These are phyloP conservation scores for Rugalucina vietnamica DNA, from an alignment of 2,888 invertebrate genomes.

Conservation along the genomic window DNA sequence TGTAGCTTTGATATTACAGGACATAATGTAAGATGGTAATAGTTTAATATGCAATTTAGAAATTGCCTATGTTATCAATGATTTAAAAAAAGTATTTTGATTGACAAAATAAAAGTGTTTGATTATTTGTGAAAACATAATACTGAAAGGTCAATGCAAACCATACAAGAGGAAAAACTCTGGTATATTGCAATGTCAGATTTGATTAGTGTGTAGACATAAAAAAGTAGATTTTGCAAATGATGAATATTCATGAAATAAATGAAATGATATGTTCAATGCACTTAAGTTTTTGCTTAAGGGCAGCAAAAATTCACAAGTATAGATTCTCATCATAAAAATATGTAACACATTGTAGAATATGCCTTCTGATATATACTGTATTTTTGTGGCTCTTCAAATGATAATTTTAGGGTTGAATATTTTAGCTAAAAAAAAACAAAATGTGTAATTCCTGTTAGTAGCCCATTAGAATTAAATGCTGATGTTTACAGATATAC, in stretches of 20 bases:
- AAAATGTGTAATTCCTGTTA: no score
- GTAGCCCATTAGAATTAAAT: no score
- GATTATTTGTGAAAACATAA: neutral
- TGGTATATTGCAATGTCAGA: neutral
- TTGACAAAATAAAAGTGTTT: neutral
- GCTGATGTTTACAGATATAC: no score
- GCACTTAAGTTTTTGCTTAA: neutral
- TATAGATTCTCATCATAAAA: no score
- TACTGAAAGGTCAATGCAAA: neutral
- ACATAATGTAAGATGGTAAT: neutral
- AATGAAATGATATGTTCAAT: neutral
- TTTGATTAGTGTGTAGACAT: no score
- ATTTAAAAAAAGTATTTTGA: neutral
- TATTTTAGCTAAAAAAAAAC: no score
- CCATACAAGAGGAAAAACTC: neutral
- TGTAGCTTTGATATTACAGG: neutral
- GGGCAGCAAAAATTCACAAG: no score
- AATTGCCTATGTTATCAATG: neutral
- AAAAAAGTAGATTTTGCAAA: no score
- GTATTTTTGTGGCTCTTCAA: no score
- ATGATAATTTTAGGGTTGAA: no score
- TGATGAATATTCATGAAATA: neutral
- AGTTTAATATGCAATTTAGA: neutral
- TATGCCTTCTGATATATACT: no score
- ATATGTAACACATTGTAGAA: no score